Conservation (phyloP, 2,113 vertebrate species). For the Tylochromis polylepis region DNA sequence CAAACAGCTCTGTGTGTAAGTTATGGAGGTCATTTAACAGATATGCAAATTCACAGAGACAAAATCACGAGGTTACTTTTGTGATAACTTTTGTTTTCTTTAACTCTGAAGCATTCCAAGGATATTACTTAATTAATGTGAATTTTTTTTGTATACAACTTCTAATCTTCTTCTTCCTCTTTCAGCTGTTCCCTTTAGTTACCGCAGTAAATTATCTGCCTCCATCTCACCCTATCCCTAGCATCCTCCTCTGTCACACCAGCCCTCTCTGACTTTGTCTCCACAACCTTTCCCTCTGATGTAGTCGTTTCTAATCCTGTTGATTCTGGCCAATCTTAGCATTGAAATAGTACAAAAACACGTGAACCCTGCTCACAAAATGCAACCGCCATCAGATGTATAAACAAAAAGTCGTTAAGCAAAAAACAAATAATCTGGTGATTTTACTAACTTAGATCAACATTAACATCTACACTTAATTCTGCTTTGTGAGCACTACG, state of each 20-base stretch:
- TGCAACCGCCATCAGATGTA: neutral
- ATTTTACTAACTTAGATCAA: too few species aligned
- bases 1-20: neutral
- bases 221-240: neutral
- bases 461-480: too few species aligned
- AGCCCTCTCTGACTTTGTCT: neutral
- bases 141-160: neutral
- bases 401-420: too few species aligned
- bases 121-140: neutral
- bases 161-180: neutral
- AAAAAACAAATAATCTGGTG: too few species aligned
- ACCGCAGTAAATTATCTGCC: too few species aligned
- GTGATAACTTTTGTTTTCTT: neutral
- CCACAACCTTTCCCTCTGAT: accelerated
- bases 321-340: neutral
- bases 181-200: accelerated
- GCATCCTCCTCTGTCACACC: neutral
- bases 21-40: accelerated
- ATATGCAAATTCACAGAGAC: neutral
- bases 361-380: neutral
- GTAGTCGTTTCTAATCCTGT: neutral
- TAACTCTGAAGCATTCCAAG: neutral
- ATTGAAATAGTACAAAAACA: neutral
- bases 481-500: too few species aligned
- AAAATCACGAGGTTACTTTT: accelerated